Evolutionary conservation across 1,140 invertebrate genomes (phyloP).

Genomic region (Atta cephalotes): DNA sequence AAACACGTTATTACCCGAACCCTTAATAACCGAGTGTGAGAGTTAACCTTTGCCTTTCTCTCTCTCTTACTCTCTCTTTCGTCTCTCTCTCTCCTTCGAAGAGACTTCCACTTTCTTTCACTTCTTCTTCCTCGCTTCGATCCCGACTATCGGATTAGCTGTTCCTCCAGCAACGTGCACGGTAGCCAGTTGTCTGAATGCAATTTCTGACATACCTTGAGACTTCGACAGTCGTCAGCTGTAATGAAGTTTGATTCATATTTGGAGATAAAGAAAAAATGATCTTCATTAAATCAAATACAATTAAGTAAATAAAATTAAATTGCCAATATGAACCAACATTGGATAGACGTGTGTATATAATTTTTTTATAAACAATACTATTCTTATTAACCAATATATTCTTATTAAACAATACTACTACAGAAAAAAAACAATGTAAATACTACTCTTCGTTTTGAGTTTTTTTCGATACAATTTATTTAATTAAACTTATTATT

Average conservation of each 20-base stretch:
- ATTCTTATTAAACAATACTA: no score
- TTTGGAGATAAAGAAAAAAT: neutral
- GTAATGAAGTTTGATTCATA: neutral
- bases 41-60: conserved; percentile 58
- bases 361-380: no score
- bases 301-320: no score
- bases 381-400: no score
- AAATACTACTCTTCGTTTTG: no score
- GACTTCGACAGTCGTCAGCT: neutral
- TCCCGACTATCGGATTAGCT: conserved; percentile 39
- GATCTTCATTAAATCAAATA: neutral
- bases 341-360: no score
- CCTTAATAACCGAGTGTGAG: conserved; percentile 72
- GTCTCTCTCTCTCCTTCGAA: neutral
- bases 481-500: neutral
- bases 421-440: no score
- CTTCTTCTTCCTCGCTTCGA: conserved; percentile 27
- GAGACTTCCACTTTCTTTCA: conserved; percentile 3
- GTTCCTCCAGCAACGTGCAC: conserved; percentile 9
- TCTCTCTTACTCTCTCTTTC: conserved; percentile 31
- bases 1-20: conserved; percentile 78
- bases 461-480: no score
- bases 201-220: neutral
- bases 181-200: conserved; percentile 40
- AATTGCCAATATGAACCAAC: no score